phyloP scores from a whole-genome alignment of 2,113 vertebrate genomes.

The Acrocephalus kingi region DNA sequence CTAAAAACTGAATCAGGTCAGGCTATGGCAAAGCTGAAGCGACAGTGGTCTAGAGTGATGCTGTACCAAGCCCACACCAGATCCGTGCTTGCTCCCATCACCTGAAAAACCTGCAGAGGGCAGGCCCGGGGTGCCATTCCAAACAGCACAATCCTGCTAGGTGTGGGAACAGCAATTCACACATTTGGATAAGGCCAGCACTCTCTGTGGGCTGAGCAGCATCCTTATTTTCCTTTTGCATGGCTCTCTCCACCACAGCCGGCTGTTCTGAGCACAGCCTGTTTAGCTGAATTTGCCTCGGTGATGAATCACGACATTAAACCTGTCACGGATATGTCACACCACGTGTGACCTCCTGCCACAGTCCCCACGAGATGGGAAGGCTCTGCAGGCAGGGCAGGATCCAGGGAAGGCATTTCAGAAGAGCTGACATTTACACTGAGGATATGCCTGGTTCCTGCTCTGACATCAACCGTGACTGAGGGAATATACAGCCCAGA shows the following conservation, averaged over 20 bases:
- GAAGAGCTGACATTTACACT: background rate
- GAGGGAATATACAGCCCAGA: background rate
- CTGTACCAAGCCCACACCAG: background rate
- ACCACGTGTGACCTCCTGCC: rapidly evolving
- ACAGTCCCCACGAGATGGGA: rapidly evolving
- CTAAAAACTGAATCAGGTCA: background rate
- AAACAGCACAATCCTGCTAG: background rate
- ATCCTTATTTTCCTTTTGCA: background rate
- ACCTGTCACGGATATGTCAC: rapidly evolving
- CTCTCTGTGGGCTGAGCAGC: background rate
- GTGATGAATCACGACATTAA: rapidly evolving
- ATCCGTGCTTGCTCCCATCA: rapidly evolving
- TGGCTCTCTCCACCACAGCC: rapidly evolving
- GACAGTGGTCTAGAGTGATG: background rate
- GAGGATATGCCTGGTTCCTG: background rate
- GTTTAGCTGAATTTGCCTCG: background rate
- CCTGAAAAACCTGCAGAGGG: background rate
- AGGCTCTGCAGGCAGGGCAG: background rate
- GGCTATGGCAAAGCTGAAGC: background rate
- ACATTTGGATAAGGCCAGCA: background rate
- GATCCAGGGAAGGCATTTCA: background rate
- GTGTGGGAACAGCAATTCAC: background rate
- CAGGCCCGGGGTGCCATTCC: background rate
- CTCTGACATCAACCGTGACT: rapidly evolving
- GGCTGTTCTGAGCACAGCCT: background rate